Base-by-base conservation (phyloP, 2,113 vertebrate species). In the Laterallus jamaicensis region DNA sequence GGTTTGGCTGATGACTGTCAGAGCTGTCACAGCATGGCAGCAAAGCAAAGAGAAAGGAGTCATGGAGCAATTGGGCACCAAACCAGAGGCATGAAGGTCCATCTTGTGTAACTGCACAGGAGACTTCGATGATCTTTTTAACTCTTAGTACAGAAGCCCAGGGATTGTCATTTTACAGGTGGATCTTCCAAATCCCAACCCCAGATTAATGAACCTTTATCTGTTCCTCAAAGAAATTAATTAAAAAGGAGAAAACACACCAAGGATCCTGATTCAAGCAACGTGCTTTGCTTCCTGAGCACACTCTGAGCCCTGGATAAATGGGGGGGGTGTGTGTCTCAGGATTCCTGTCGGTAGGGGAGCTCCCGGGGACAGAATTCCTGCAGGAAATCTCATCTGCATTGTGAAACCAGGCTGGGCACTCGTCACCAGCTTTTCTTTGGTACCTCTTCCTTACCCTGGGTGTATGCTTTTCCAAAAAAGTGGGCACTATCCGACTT, bases 261-360 rank as follows among this genome's bases (percentile, higher is more conserved):
- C 22, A 91, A 47, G 40, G 70, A 56, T 29, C n/a, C 39, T 26
- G 18, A 66, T 62, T 40, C 12, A 42, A 82, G 81, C 26, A 75
- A 86, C 81, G 26, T 37, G 55, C 47, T 88, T 86, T 55, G 20
- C 50, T 63, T 93, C 40, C 76, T 66, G 22, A 86, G 39, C 60
- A 54, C 0, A 1, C 49, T 77, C 76, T 37, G 26, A 47, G 76
- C 74, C 8, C 44, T 6, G 7, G 49, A 58, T 32, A 62, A 59
- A 56, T 0, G 0, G 39, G n/a, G 35, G 24, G n/a, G n/a, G n/a
- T n/a, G n/a, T 1, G 0, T 39, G 44, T 58, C 21, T 83, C 31
- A 44, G 80, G 55, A 73, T 70, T 76, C 29, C 60, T 66, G 58
- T 21, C 50, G 19, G 10, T 16, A 16, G 14, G 8, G 19, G 31